phyloP scores from a whole-genome alignment of 1,140 invertebrate genomes.

The Anagrus nilaparvatae region DNA sequence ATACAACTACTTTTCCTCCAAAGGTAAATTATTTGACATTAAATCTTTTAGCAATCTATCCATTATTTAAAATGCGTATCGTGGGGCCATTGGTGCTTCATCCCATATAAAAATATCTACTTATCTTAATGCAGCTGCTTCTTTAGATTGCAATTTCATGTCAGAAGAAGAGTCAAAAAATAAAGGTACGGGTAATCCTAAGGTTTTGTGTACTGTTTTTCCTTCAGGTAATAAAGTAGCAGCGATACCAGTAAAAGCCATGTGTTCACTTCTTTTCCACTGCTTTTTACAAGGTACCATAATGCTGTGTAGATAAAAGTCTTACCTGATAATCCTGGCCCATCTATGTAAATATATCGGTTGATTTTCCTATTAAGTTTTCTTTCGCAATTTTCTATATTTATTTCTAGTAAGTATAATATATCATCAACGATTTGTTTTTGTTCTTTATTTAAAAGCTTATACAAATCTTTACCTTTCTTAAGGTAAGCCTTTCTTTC shows the following conservation, averaged over 20 bases:
- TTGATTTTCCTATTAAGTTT: no score
- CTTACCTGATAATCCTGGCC: slow-evolving; percentile 12
- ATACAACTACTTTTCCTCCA: slow-evolving; percentile 20
- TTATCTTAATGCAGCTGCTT: slow-evolving; percentile 8
- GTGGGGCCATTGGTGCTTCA: slow-evolving; percentile 23
- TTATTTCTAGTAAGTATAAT: no score
- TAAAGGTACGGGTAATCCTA: slow-evolving; percentile 13
- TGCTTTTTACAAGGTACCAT: slow-evolving; percentile 1
- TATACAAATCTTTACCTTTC: no score
- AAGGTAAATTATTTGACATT: slow-evolving; percentile 15
- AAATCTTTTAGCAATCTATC: slow-evolving; percentile 18
- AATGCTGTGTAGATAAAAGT: slow-evolving; percentile 10
- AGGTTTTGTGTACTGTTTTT: slow-evolving; percentile 18
- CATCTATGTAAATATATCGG: slow-evolving; percentile 12
- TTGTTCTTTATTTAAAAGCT: no score
- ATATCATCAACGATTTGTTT: no score
- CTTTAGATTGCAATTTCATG: slow-evolving; percentile 25
- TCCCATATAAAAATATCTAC: slow-evolving; percentile 23
- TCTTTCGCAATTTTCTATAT: neutral
- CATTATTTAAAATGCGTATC: slow-evolving; percentile 15
- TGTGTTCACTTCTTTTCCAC: slow-evolving; percentile 1
- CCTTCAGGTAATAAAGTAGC: slow-evolving; percentile 19
- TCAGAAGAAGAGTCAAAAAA: slow-evolving; percentile 12
- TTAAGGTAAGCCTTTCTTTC: no score
- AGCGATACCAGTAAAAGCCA: no score